phyloP scores from a whole-genome alignment of 2,797 vertebrate species.

The Myotis vivesi region DNA sequence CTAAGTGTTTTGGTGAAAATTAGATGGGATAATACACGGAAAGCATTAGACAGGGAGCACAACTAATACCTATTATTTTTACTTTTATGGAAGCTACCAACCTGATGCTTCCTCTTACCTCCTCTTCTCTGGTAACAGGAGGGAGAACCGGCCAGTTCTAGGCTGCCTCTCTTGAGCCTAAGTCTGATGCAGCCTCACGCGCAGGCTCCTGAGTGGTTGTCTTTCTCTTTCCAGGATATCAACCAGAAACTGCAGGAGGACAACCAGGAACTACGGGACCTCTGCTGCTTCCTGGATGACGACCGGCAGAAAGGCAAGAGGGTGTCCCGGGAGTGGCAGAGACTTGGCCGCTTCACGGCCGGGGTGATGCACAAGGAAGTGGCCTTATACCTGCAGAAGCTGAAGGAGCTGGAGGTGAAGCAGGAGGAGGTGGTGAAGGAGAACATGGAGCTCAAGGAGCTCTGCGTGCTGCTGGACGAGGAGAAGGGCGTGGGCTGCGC shows the following conservation, averaged over 20 bases:
- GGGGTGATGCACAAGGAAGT: constrained; percentile 96
- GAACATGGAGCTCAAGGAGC: constrained; percentile 95
- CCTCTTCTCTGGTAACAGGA: not conserved
- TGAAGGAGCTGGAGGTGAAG: constrained; percentile 93
- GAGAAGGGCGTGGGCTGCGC: constrained; percentile 87
- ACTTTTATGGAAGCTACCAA: not conserved
- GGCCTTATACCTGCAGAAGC: constrained; percentile 93
- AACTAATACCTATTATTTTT: not conserved
- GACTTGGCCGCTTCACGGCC: constrained; percentile 93
- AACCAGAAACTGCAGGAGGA: constrained; percentile 98
- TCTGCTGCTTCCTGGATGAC: constrained; percentile 97
- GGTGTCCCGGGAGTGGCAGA: constrained; percentile 96
- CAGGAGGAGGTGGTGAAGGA: constrained; percentile 94
- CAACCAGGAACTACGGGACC: constrained; percentile 96
- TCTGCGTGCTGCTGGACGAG: constrained; percentile 95
- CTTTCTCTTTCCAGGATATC: constrained; percentile 89
- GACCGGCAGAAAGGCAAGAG: constrained; percentile 97
- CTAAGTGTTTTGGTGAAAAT: not conserved
- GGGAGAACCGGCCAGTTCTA: not conserved
- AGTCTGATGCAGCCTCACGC: fast-evolving
- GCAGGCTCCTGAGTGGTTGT: constrained; percentile 33
- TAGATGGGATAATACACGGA: not conserved
- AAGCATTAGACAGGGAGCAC: not conserved
- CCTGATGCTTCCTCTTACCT: not conserved
- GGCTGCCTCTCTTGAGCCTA: not conserved